Conservation (phyloP, 2,113 vertebrate species). For the Rhinoptilus africanus region DNA sequence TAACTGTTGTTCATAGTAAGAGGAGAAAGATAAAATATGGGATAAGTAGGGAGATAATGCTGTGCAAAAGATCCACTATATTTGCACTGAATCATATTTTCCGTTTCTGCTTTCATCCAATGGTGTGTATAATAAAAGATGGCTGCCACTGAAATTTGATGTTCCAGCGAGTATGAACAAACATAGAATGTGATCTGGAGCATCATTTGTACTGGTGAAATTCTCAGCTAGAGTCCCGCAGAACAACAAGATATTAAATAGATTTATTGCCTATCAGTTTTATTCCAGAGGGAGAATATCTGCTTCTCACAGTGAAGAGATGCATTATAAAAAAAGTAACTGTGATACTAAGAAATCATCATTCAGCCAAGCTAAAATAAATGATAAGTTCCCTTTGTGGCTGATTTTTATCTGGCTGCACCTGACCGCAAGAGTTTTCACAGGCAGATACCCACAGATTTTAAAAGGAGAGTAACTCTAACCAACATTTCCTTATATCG, state of each 20-base stretch:
- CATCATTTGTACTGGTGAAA: slow-evolving; percentile 52
- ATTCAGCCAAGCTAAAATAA: slow-evolving; percentile 51
- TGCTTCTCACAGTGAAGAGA: slow-evolving; percentile 42
- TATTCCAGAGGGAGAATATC: slow-evolving; percentile 60
- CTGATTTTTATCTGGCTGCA: slow-evolving; percentile 46
- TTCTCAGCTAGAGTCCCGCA: slow-evolving; percentile 46
- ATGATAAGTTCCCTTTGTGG: slow-evolving; percentile 43
- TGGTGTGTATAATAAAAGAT: slow-evolving; percentile 34
- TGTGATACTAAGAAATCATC: slow-evolving; percentile 41
- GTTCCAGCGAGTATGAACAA: slow-evolving; percentile 46
- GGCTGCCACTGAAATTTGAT: slow-evolving; percentile 58
- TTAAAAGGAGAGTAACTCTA: not conserved
- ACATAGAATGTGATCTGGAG: slow-evolving; percentile 35
- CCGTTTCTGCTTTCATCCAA: not conserved
- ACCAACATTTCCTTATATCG: not conserved
- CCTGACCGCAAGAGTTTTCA: slow-evolving; percentile 25
- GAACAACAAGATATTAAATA: slow-evolving; percentile 63
- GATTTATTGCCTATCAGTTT: slow-evolving; percentile 69
- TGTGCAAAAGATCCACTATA: not conserved
- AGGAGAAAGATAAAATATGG: not conserved
- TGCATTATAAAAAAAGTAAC: slow-evolving; percentile 55
- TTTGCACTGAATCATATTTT: not conserved
- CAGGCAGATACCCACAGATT: not conserved
- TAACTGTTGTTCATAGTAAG: not conserved
- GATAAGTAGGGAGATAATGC: not conserved